Conservation (phyloP, 2,888 invertebrate species). For the Sinodicranocentrus sp. region DNA sequence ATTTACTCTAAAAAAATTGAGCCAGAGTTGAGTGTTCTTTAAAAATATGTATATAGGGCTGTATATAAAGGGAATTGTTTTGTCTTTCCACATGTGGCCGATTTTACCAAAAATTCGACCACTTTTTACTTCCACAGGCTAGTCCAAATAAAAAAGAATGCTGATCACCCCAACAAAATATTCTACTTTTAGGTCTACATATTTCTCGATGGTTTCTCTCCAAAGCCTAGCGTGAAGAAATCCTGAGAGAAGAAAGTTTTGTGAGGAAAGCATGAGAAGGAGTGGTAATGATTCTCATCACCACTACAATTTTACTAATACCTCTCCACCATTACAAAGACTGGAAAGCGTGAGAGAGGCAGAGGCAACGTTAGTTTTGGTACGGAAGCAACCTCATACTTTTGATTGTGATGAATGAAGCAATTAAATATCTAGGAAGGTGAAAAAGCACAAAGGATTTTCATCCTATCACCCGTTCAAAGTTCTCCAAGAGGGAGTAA, state of each 20-base stretch:
- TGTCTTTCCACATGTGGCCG: too few species aligned
- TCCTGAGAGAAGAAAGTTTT: too few species aligned
- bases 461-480: constrained; percentile 54
- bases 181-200: too few species aligned
- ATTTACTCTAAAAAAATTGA: not conserved
- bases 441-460: constrained; percentile 67
- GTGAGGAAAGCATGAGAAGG: constrained; percentile 9
- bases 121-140: too few species aligned
- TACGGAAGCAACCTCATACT: constrained; percentile 57
- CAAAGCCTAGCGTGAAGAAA: too few species aligned
- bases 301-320: not conserved
- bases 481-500: constrained; percentile 33
- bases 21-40: too few species aligned
- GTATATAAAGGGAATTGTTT: too few species aligned
- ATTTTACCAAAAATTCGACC: too few species aligned
- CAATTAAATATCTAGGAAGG: constrained; percentile 67
- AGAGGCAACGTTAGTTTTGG: constrained; percentile 44
- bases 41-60: too few species aligned
- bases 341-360: constrained; percentile 18
- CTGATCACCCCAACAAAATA: too few species aligned
- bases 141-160: too few species aligned
- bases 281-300: not conserved
- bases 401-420: constrained; percentile 68
- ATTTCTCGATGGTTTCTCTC: too few species aligned
- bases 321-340: constrained; percentile 37